Base-by-base conservation (phyloP, 2,113 vertebrate genomes). In the Malurus cyaneus region DNA sequence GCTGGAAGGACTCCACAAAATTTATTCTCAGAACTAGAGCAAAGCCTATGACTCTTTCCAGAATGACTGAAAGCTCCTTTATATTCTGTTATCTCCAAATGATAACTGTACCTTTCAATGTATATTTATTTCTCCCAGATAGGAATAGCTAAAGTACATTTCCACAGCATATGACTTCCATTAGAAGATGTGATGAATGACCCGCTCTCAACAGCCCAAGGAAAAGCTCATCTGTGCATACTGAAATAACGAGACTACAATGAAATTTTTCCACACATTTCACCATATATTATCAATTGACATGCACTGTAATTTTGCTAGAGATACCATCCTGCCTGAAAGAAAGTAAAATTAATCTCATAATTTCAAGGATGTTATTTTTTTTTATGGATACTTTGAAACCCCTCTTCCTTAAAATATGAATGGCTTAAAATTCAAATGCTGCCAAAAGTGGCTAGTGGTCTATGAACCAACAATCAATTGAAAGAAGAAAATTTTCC, bases 141-240 rank as follows among this genome's bases (percentile, higher is more conserved):
- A 93, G 81, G 54, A 94, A 72, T 34, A 93, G 74, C 62, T 85
- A 25, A 82, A 85, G 66, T 61, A 83, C 50, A 80, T 80, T 95
- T 95, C 81, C 67, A 86, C 64, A 86, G 86, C 93, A 96, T 77
- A 73, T 89, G 95, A 95, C 39, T 97, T 96, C 85, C 85, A 96
- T 97, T 89, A 96, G 71, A 91, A 65, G 85, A 92, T 62, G 82
- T 97, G 94, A 96, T 95, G 92, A 96, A 96, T 91, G 79, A 93
- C 87, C 47, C 3, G 4, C 89, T 96, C 87, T 96, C 92, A 95
- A 52, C 59, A 96, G 74, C 74, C 62, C 57, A 83, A 50, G 60
- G 79, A 88, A 86, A 81, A 94, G 47, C 86, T 95, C 92, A 89
- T 95, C 89, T 79, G 60, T 29, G 54, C 92, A 69, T 42, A 59